Conservation (phyloP, 1,140 invertebrate genomes). For the Papilio xuthus region DNA sequence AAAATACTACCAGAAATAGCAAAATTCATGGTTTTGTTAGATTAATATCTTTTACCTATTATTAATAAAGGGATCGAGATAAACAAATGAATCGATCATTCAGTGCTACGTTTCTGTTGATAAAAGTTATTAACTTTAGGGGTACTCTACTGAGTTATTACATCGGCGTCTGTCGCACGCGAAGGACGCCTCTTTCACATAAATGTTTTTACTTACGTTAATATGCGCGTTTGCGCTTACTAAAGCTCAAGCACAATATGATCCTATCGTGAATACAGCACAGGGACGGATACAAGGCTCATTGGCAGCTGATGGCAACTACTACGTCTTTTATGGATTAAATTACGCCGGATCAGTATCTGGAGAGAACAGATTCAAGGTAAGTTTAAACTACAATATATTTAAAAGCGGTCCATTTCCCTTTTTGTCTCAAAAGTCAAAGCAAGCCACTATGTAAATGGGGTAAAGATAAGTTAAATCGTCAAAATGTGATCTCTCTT, state of each 20-base stretch:
- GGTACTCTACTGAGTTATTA: neutral
- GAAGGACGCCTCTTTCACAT: slow-evolving; percentile 8
- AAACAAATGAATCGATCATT: too few species aligned
- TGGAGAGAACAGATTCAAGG: slow-evolving; percentile 67
- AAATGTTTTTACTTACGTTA: slow-evolving; percentile 49
- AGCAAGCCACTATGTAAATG: too few species aligned
- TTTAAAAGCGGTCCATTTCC: too few species aligned
- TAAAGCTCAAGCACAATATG: slow-evolving; percentile 47
- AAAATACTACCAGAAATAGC: too few species aligned
- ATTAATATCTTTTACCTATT: too few species aligned
- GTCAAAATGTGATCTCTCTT: too few species aligned
- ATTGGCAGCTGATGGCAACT: slow-evolving; percentile 53
- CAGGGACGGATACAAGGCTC: slow-evolving; percentile 59
- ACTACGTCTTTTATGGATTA: slow-evolving; percentile 62
- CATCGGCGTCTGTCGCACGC: neutral
- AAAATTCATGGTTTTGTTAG: too few species aligned
- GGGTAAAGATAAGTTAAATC: too few species aligned
- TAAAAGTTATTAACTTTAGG: slow-evolving; percentile 9
- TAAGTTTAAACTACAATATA: slow-evolving; percentile 40
- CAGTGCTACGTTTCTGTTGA: neutral
- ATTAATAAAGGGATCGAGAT: too few species aligned
- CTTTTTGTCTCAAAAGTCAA: too few species aligned
- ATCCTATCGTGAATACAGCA: slow-evolving; percentile 55
- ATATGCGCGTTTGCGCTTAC: slow-evolving; percentile 48
- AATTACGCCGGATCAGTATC: slow-evolving; percentile 59